A percentile compares a stretch with the other conserved stretches of the same genome.
These are phyloP conservation scores for Fragum fragum DNA, from an alignment of 2,888 invertebrate genomes.

Conservation along the genomic window DNA sequence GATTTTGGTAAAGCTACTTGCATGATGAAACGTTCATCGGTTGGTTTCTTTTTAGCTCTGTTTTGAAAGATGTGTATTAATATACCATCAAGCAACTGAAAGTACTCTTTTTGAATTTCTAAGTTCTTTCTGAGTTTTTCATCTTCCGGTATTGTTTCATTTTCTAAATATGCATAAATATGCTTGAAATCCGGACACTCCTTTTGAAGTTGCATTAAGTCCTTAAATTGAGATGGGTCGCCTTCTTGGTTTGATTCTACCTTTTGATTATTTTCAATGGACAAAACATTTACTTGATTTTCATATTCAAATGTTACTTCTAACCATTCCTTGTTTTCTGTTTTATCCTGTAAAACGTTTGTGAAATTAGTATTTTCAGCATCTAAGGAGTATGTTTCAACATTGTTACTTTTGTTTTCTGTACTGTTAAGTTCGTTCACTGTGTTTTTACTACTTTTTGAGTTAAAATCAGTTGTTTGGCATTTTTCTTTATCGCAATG, in stretches of 20 bases:
- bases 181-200: too few species aligned
- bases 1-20: constrained; percentile 38
- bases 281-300: constrained; percentile 9
- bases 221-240: constrained; percentile 12
- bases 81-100: constrained; percentile 30
- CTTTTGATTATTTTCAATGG: constrained; percentile 16
- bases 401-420: too few species aligned
- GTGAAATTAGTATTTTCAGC: neutral
- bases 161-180: constrained; percentile 29
- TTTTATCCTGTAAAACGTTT: neutral
- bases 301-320: too few species aligned
- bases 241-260: neutral
- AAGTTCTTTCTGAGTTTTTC: too few species aligned
- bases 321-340: too few species aligned
- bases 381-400: too few species aligned
- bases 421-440: too few species aligned
- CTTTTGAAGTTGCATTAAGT: constrained; percentile 25
- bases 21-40: too few species aligned
- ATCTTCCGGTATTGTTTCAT: constrained; percentile 23
- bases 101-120: constrained; percentile 32
- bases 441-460: too few species aligned
- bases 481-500: neutral
- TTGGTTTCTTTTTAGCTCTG: constrained; percentile 32
- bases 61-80: too few species aligned
- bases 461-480: neutral